Evolutionary conservation across 1,140 invertebrate species (phyloP).

Genomic region (Pteromalus puparum): DNA sequence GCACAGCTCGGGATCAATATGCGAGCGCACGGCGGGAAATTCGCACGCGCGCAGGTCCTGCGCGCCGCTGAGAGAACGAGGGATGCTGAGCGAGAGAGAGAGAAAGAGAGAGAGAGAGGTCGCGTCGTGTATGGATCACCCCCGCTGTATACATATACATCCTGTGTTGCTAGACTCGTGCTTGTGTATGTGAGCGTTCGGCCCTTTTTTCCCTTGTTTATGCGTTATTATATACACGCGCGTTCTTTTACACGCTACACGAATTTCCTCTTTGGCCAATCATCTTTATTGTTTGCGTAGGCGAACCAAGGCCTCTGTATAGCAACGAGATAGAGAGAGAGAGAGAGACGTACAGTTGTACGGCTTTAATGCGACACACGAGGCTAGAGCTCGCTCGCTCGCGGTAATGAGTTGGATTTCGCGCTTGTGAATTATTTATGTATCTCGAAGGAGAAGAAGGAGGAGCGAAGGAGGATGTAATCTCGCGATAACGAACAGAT

Average conservation of each 20-base stretch:
- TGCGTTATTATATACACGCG: neutral
- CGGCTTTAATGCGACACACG: neutral
- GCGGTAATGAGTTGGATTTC: neutral
- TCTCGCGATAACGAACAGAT: neutral
- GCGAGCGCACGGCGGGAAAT: constrained; percentile 73
- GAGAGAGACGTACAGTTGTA: neutral
- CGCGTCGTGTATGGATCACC: neutral
- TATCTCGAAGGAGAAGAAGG: neutral
- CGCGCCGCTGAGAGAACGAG: constrained; percentile 28
- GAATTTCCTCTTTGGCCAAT: constrained; percentile 32
- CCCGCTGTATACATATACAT: neutral
- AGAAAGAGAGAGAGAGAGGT: neutral
- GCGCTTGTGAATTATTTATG: neutral
- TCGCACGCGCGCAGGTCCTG: constrained; percentile 73
- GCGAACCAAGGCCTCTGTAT: neutral
- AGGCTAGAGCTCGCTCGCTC: neutral
- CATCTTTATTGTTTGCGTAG: constrained; percentile 9
- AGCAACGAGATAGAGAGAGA: too few species aligned
- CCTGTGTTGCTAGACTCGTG: neutral
- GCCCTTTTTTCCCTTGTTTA: too few species aligned
- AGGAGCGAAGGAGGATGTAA: neutral
- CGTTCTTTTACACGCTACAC: constrained; percentile 19
- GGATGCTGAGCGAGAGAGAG: neutral
- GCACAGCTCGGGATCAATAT: constrained; percentile 72
- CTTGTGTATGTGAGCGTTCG: too few species aligned